Conservation (phyloP, 2,888 invertebrate genomes). For the Spatulosminthurus flaviceps region DNA sequence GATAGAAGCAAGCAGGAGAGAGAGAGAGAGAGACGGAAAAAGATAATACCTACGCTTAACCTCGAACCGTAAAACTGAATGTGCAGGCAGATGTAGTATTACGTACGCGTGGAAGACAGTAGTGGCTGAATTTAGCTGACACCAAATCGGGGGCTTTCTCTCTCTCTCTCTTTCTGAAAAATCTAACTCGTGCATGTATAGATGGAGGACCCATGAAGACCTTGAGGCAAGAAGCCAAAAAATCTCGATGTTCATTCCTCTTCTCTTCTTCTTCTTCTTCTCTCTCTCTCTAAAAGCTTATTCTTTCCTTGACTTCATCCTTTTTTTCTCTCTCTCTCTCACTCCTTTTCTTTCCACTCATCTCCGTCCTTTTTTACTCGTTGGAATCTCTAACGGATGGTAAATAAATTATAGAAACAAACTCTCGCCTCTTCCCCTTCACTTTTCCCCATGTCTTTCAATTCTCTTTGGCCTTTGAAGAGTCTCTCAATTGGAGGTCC, state of each 20-base stretch:
- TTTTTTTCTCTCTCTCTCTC: not conserved
- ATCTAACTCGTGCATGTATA: constrained; percentile 46
- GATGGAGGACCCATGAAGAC: constrained; percentile 44
- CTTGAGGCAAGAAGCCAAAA: constrained; percentile 52
- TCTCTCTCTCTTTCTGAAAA: constrained; percentile 43
- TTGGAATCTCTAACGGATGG: constrained; percentile 23
- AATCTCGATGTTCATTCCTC: constrained; percentile 42
- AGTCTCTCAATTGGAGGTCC: not conserved
- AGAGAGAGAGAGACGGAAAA: not conserved
- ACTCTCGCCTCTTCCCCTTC: constrained; percentile 1
- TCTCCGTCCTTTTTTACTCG: not conserved
- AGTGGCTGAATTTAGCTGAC: constrained; percentile 48
- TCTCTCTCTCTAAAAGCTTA: too few species aligned
- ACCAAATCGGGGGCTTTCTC: constrained; percentile 47
- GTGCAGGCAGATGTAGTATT: constrained; percentile 40
- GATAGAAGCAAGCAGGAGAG: too few species aligned
- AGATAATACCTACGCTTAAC: constrained; percentile 41
- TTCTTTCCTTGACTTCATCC: constrained; percentile 12
- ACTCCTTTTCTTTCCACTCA: not conserved
- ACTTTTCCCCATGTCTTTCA: constrained; percentile 25
- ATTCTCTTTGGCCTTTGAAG: constrained; percentile 27
- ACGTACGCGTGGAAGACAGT: constrained; percentile 39
- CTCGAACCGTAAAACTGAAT: constrained; percentile 32
- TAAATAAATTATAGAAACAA: constrained; percentile 49
- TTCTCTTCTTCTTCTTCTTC: constrained; percentile 16